These are phyloP conservation scores for rat (Rattus norvegicus) DNA, from an alignment of 2,113 vertebrate species.

Conservation along the genomic window GRCr8 NC_086035.1:28605501-28606000, in stretches of 20 bases:
- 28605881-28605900: background rate
- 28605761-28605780: background rate
- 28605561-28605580: background rate
- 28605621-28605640: background rate
- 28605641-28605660: background rate
- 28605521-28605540: background rate
- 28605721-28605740: background rate
- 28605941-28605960: background rate
- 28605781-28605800: background rate
- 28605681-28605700: background rate
- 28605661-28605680: background rate
- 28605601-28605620: background rate
- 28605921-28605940: background rate
- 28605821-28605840: background rate
- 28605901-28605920: background rate
- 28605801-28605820: background rate
- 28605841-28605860: conserved; percentile 19
- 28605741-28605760: background rate
- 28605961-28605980: background rate
- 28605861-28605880: conserved; percentile 3
- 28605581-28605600: background rate
- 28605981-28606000: background rate
- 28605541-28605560: background rate
- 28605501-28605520: background rate
- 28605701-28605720: background rate